Evolutionary conservation across 1,140 invertebrate genomes (phyloP).

Genomic region (Penaeus vannamei): DNA sequence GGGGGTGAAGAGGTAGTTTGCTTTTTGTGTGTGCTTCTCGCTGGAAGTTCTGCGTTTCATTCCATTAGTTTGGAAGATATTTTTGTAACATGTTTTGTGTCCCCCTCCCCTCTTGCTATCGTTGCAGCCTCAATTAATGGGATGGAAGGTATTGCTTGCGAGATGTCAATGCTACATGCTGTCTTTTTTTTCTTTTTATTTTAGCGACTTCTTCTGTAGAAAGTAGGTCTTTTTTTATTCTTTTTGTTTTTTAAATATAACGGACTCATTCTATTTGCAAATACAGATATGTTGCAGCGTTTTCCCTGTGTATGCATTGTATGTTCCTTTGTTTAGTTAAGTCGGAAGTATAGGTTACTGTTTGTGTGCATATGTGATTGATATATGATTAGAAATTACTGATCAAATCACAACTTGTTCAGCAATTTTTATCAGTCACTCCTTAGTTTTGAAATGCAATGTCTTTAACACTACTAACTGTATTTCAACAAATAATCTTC

Average conservation of each 20-base stretch:
- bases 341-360: too few species aligned
- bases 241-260: background rate
- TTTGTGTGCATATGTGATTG: background rate
- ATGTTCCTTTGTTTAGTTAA: too few species aligned
- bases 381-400: background rate
- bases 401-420: background rate
- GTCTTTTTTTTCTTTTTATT: background rate
- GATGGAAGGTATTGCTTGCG: too few species aligned
- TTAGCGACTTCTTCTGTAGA: constrained; percentile 41
- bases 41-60: constrained; percentile 30
- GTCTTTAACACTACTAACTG: constrained; percentile 35
- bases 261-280: constrained; percentile 1
- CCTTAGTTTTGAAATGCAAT: constrained; percentile 41
- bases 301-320: background rate
- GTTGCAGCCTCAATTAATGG: too few species aligned
- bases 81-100: background rate
- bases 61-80: constrained; percentile 39
- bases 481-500: background rate
- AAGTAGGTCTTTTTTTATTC: constrained; percentile 18
- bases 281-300: background rate
- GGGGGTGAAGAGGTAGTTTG: constrained; percentile 40
- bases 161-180: too few species aligned
- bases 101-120: too few species aligned
- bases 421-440: constrained; percentile 34
- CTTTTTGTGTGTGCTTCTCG: constrained; percentile 50